A percentile compares a stretch with the other conserved stretches of the same genome.
Conservation (phyloP, 2,113 vertebrate species). For the Merops nubicus region DNA sequence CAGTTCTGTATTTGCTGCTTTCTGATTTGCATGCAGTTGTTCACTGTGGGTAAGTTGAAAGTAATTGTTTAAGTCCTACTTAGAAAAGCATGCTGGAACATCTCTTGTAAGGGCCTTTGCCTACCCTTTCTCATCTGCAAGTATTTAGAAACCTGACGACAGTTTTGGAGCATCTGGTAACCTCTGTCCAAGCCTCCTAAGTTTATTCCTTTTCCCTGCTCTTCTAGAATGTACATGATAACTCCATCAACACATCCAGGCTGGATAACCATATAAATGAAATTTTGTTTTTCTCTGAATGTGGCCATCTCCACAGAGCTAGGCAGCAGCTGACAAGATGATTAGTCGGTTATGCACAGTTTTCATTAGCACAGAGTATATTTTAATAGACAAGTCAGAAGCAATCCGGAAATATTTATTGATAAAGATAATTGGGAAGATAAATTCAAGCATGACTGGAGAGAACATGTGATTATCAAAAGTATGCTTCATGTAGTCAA, state of each 20-base stretch:
- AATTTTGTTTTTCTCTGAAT: background rate
- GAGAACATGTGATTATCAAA: background rate
- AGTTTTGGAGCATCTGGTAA: background rate
- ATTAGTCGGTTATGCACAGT: background rate
- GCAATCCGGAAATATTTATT: constrained; percentile 44
- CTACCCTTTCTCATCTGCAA: background rate
- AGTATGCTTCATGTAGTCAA: background rate
- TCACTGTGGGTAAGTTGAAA: background rate
- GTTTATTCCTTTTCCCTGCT: background rate
- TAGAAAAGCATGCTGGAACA: background rate
- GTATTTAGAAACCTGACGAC: background rate
- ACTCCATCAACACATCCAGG: background rate
- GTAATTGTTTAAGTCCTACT: background rate
- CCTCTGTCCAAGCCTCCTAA: background rate
- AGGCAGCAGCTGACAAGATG: background rate
- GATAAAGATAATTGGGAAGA: constrained; percentile 14
- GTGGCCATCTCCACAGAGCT: background rate
- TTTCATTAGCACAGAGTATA: background rate
- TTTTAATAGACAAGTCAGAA: constrained; percentile 39
- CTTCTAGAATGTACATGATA: background rate
- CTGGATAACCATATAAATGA: background rate
- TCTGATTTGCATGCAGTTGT: background rate
- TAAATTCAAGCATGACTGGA: background rate
- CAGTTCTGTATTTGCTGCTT: background rate
- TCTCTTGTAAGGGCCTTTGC: background rate